Conservation (phyloP, 2,113 vertebrate genomes). For the Rhizomys pruinosus region DNA sequence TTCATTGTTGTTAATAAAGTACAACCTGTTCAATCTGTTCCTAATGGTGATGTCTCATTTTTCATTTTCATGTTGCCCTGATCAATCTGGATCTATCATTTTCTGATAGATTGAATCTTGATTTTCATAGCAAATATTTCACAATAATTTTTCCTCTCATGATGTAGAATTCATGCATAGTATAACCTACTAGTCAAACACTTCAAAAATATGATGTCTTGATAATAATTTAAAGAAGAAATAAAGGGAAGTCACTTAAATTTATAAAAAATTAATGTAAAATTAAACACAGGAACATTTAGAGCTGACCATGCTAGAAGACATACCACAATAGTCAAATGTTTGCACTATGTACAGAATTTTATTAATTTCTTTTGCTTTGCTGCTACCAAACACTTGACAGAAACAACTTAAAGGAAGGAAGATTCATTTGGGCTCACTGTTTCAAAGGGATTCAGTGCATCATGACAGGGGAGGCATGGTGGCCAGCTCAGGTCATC, state of each 20-base stretch:
- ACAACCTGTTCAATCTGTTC: too few relatives aligned
- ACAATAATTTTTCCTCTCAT: neutral
- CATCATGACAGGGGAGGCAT: neutral
- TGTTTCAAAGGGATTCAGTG: neutral
- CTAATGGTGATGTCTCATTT: too few relatives aligned
- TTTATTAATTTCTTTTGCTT: neutral
- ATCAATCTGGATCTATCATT: too few relatives aligned
- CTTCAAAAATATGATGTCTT: slow-evolving; percentile 17
- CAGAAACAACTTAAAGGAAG: neutral
- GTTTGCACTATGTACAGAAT: neutral
- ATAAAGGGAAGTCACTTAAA: neutral
- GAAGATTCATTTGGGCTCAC: neutral
- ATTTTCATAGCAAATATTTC: slow-evolving; percentile 1
- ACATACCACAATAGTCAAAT: neutral
- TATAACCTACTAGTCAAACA: neutral
- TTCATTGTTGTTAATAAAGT: too few relatives aligned
- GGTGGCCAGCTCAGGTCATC: too few relatives aligned
- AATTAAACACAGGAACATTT: neutral
- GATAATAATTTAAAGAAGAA: slow-evolving; percentile 3
- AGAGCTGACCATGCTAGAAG: neutral
- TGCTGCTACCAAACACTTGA: neutral
- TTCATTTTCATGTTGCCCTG: too few relatives aligned
- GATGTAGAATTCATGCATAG: neutral
- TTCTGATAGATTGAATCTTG: too few relatives aligned
- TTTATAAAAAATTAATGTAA: neutral